Base-by-base conservation (phyloP, 2,797 vertebrate genomes). In the Nannoperca australis region DNA sequence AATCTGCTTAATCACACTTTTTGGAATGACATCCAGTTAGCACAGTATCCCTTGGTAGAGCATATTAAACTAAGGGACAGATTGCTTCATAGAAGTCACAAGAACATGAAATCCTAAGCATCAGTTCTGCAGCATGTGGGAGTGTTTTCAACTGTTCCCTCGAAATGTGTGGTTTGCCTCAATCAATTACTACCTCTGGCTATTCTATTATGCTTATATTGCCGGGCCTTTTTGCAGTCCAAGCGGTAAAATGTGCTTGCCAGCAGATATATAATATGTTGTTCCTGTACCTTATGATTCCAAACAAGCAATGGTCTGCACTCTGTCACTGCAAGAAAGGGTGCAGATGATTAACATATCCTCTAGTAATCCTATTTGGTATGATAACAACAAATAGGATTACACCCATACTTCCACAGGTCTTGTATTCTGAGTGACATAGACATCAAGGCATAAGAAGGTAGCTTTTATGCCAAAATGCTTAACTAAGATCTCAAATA, bases 381-480 rank as follows among this genome's bases (percentile, higher is more conserved):
- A 78, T 85, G 86, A 93, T 91, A 91, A 85, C 81, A 81, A 82
- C 78, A 92, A 93, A 93, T 72, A 87, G 91, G 90, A 93, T 93
- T 94, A 93, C 71, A 82, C 14, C 54, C 55, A 76, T 85, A 83
- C 68, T 78, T 76, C 45, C 73, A 72, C 85, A 74, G 81, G 84
- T 87, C 88, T 84, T 71, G 47, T 79, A 76, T 73, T 79, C 45
- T 78, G 68, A 89, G 49, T 64, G 86, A 84, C 82, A 82, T 18
- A 56, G 62, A 86, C 70, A 66, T 78, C 49, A 36, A 83, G 62
- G 68, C n/a, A 76, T 81, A 68, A 73, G 70, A 67, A 68, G 51
- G 76, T 59, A 69, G 47, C 47, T 59, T 18, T 17, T 47, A 72
- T 45, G 60, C 61, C 76, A 65, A 81, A 73, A 77, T 61, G 74